Evolutionary conservation across 2,113 vertebrate species (phyloP).

Genomic region (Diphyllodes magnificus): DNA sequence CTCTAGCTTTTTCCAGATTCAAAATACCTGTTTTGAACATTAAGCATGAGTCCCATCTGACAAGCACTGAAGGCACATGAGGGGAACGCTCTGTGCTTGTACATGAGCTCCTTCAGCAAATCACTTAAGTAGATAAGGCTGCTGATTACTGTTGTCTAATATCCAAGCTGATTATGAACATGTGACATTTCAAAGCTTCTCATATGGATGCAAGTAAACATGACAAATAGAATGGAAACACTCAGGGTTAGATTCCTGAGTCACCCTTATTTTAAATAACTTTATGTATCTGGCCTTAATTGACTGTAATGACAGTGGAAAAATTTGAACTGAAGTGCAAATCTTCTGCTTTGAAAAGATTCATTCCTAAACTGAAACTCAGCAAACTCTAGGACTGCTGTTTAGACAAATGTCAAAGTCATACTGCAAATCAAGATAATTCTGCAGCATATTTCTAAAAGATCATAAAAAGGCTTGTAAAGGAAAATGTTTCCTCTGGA

Average conservation of each 20-base stretch:
- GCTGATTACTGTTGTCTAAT: not conserved
- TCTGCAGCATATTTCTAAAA: not conserved
- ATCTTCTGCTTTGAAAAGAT: not conserved
- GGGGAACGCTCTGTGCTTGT: fast-evolving
- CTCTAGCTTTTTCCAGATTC: not conserved
- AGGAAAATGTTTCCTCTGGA: not conserved
- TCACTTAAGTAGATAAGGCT: not conserved
- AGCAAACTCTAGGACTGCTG: not conserved
- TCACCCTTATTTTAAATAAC: not conserved
- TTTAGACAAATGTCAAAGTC: not conserved
- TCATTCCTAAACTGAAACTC: not conserved
- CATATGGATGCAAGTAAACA: not conserved
- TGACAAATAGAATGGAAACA: not conserved
- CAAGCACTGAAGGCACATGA: too few species aligned
- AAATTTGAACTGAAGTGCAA: not conserved
- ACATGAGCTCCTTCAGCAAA: not conserved
- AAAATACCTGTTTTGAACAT: not conserved
- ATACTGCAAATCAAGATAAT: not conserved
- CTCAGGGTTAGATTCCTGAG: not conserved
- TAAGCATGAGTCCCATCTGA: not conserved
- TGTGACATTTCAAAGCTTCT: not conserved
- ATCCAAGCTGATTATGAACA: not conserved
- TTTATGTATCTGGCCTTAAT: not conserved
- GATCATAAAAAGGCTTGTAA: not conserved
- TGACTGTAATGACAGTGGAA: not conserved